A percentile compares a stretch with the other conserved stretches of the same genome.
phyloP scores from a whole-genome alignment of 2,113 vertebrate species.

The Pomatostomus ruficeps region DNA sequence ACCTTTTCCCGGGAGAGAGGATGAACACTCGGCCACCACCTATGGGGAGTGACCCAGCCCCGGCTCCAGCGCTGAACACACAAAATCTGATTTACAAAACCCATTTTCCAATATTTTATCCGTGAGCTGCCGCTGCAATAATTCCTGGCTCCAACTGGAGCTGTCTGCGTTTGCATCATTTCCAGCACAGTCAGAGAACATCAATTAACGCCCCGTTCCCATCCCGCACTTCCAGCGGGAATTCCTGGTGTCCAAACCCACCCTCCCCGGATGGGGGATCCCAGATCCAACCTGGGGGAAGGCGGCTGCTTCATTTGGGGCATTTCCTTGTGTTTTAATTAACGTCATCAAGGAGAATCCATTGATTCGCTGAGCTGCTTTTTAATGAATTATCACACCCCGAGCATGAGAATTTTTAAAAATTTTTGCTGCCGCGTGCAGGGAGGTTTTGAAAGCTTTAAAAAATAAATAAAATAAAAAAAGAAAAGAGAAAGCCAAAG shows the following conservation, averaged over 20 bases:
- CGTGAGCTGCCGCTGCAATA: constrained; percentile 77
- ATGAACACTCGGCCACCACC: constrained; percentile 58
- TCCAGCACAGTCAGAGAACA: background rate
- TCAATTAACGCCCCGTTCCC: background rate
- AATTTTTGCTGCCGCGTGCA: background rate
- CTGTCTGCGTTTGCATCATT: constrained; percentile 48
- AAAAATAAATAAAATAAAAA: background rate
- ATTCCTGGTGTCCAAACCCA: background rate
- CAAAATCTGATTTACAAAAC: constrained; percentile 80
- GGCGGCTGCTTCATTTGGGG: background rate
- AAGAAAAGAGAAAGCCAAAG: constrained; percentile 2
- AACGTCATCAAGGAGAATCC: background rate
- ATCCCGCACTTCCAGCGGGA: background rate
- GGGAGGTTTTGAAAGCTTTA: background rate
- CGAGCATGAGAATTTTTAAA: background rate
- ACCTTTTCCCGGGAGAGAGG: constrained; percentile 60
- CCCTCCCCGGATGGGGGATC: background rate
- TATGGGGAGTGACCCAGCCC: constrained; percentile 70
- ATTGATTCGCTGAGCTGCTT: background rate
- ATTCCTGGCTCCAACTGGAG: constrained; percentile 74
- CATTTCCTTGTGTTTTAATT: constrained; percentile 34
- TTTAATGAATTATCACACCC: background rate
- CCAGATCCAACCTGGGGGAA: background rate
- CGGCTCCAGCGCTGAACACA: constrained; percentile 73
- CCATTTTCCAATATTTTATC: constrained; percentile 76